phyloP scores from a whole-genome alignment of 2,113 vertebrate genomes.

The Australoheros scitulus region DNA sequence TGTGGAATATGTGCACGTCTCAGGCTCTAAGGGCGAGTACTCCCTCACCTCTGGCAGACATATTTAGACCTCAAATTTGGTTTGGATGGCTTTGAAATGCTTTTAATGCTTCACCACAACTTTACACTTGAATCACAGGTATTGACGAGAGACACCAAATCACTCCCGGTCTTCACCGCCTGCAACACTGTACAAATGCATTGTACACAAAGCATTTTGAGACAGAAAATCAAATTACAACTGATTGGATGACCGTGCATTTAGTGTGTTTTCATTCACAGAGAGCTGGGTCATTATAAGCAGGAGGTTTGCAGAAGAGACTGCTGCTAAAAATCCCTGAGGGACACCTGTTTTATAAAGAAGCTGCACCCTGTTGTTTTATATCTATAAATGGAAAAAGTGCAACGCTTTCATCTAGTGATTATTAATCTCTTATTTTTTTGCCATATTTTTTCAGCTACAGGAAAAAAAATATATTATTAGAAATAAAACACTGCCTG shows the following conservation, averaged over 20 bases:
- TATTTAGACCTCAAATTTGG: not conserved
- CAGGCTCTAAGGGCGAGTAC: not conserved
- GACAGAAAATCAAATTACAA: not conserved
- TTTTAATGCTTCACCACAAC: not conserved
- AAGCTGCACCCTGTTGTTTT: no score
- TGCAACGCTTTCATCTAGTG: no score
- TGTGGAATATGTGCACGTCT: no score
- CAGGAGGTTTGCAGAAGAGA: not conserved
- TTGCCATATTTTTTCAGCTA: no score
- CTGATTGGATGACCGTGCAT: not conserved
- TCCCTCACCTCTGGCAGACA: not conserved
- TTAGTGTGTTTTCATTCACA: not conserved
- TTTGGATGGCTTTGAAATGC: fast-evolving
- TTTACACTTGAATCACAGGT: not conserved
- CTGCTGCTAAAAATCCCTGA: not conserved
- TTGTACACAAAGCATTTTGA: not conserved
- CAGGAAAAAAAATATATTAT: no score
- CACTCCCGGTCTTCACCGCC: not conserved
- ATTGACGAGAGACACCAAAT: not conserved
- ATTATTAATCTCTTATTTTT: no score
- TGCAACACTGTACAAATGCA: not conserved
- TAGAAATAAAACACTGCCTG: no score
- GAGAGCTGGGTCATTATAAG: not conserved
- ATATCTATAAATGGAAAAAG: no score
- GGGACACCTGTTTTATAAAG: not conserved